Evolutionary conservation across 2,797 vertebrate genomes (phyloP).

Genomic region (Myotis pilosus): DNA sequence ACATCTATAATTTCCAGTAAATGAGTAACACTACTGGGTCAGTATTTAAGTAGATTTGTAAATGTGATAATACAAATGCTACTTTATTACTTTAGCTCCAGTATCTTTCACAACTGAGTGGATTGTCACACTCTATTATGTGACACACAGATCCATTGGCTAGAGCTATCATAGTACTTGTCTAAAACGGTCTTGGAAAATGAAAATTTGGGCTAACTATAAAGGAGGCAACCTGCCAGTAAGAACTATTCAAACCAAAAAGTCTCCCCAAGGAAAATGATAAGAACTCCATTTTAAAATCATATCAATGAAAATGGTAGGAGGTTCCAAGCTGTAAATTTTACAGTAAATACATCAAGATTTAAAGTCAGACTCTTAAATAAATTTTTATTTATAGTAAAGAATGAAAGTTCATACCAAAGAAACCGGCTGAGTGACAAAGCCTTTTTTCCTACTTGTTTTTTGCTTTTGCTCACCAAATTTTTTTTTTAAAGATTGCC

Average conservation of each 20-base stretch:
- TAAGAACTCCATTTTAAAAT: conserved; percentile 55
- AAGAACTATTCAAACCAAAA: conserved; percentile 64
- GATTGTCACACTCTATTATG: conserved; percentile 73
- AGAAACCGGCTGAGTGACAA: not conserved
- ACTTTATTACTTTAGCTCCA: conserved; percentile 58
- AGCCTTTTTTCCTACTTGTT: not conserved
- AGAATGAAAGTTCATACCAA: conserved; percentile 11
- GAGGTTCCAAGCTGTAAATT: conserved; percentile 52
- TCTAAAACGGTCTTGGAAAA: conserved; percentile 63
- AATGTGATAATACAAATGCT: conserved; percentile 43
- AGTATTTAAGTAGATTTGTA: conserved; percentile 34
- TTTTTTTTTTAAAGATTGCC: not conserved
- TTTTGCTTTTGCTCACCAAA: conserved; percentile 18
- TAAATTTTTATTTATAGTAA: conserved; percentile 48
- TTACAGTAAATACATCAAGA: conserved; percentile 54
- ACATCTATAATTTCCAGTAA: conserved; percentile 46
- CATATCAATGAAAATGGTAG: conserved; percentile 47
- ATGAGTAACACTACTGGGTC: conserved; percentile 3
- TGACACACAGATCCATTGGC: conserved; percentile 63
- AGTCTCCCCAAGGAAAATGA: conserved; percentile 17
- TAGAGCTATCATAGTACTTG: conserved; percentile 42
- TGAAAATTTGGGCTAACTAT: conserved; percentile 73
- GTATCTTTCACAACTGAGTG: conserved; percentile 71
- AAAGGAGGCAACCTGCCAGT: conserved; percentile 64
- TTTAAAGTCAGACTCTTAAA: conserved; percentile 48